phyloP scores from a whole-genome alignment of 2,113 vertebrate genomes.

The Raja brachyura region DNA sequence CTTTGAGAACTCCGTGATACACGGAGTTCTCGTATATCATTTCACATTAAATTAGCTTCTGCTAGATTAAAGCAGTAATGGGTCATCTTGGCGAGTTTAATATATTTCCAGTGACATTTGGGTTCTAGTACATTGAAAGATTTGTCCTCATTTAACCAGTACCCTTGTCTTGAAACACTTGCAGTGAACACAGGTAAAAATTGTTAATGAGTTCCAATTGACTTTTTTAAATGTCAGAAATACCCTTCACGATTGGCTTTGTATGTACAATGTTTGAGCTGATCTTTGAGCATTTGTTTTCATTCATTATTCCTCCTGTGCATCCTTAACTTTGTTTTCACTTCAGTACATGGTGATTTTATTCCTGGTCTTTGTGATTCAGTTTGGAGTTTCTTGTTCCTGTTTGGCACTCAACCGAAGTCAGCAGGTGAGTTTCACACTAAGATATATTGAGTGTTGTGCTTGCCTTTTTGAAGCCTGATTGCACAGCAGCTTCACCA shows the following conservation, averaged over 20 bases:
- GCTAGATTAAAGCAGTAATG: background rate
- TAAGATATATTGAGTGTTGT: background rate
- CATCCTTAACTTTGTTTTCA: conserved; percentile 33
- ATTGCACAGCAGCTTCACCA: background rate
- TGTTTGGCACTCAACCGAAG: conserved; percentile 74
- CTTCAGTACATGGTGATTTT: conserved; percentile 85
- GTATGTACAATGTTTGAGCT: background rate
- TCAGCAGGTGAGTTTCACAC: conserved; percentile 64
- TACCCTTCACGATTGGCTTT: background rate
- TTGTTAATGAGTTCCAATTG: background rate
- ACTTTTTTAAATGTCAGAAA: background rate
- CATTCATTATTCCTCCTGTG: conserved; percentile 48
- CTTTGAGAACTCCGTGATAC: background rate
- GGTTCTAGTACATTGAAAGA: background rate
- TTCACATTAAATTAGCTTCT: background rate
- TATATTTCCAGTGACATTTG: background rate
- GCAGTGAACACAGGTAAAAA: background rate
- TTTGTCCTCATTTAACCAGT: background rate
- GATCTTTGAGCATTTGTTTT: conserved; percentile 42
- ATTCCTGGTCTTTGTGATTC: conserved; percentile 80
- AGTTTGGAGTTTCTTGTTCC: conserved; percentile 83
- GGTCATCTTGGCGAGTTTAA: background rate
- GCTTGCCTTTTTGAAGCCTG: background rate
- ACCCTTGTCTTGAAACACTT: background rate
- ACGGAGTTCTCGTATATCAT: background rate